These are phyloP conservation scores for Laticauda laticaudata DNA, from an alignment of 2,113 vertebrate species.

Conservation along the genomic window DNA sequence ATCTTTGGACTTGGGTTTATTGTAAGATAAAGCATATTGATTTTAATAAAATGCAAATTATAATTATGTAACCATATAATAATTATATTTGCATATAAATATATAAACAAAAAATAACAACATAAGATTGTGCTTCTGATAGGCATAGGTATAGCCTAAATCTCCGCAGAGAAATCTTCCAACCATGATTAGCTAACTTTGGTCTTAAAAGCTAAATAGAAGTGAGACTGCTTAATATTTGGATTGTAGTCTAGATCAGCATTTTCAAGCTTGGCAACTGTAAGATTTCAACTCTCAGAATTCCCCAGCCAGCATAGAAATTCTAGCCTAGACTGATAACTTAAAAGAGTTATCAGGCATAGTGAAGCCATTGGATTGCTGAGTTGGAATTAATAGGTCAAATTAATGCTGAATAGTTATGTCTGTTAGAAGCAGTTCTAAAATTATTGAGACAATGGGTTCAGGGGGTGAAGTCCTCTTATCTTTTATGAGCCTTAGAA, in stretches of 20 bases:
- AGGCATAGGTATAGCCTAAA: neutral
- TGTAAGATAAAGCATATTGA: neutral
- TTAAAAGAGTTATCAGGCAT: neutral
- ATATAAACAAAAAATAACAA: neutral
- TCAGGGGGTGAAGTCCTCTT: neutral
- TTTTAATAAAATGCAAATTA: neutral
- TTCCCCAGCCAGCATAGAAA: neutral
- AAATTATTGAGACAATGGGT: neutral
- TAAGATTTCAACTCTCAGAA: neutral
- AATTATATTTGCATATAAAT: neutral
- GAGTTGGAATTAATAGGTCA: neutral
- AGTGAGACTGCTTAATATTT: neutral
- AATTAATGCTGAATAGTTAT: neutral
- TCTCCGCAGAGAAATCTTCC: neutral
- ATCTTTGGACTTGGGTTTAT: neutral
- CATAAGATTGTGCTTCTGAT: neutral
- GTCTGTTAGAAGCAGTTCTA: neutral
- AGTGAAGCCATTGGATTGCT: neutral
- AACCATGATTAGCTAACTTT: neutral
- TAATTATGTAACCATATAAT: neutral
- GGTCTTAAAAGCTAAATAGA: neutral
- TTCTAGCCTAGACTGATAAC: neutral
- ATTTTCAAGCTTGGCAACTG: neutral
- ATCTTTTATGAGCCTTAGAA: neutral
- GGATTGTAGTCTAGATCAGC: neutral